Evolutionary conservation across 2,797 vertebrate genomes (phyloP), one percentile per base, ranked within the genome.

Genomic region (Darevskia mixta): DNA sequence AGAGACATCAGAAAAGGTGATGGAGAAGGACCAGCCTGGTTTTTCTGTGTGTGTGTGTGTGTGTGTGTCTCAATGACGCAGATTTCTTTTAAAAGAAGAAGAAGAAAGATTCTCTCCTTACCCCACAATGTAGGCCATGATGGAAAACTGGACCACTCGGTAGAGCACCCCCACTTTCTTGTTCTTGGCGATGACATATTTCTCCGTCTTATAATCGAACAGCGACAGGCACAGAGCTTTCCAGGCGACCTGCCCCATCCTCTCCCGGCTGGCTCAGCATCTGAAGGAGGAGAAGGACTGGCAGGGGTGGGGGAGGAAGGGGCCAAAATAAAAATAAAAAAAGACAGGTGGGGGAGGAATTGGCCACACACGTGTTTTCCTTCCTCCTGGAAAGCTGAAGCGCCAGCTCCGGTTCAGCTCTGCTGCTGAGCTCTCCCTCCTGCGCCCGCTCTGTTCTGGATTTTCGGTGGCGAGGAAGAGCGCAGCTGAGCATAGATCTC

Each of bases 181-280:
- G 97, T 98, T 99, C 96, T 98, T 98, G 0, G 98, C 98, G 79
- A 99, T 98, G 94, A 99, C 98, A 93, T 98, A 98, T 95, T 99
- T 99, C 93, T 98, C 98, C 0, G 98, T 99, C 95, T 99, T 99
- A 95, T 98, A 99, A 95, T 99, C 98, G 27, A 99, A 97, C 32
- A 99, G 94, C 1, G 98, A 98, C 10, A 97, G 86, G 86, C 97
- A 97, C 76, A 98, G 96, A 78, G 79, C 95, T 82, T 97, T 97
- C 95, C 97, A 98, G 90, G 94, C 95, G 75, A 91, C 94, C 96
- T 96, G 96, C 93, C 95, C 97, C 97, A 97, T 97, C 91, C 91
- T 88, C 79, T 88, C 79, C 87, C 15, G 0, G 90, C 89, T 93
- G 20, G 8, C 90, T 86, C 76, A 0, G 87, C 27, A 86, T 85